Conservation (phyloP, 2,888 invertebrate species). For the Hypsopygia costalis region DNA sequence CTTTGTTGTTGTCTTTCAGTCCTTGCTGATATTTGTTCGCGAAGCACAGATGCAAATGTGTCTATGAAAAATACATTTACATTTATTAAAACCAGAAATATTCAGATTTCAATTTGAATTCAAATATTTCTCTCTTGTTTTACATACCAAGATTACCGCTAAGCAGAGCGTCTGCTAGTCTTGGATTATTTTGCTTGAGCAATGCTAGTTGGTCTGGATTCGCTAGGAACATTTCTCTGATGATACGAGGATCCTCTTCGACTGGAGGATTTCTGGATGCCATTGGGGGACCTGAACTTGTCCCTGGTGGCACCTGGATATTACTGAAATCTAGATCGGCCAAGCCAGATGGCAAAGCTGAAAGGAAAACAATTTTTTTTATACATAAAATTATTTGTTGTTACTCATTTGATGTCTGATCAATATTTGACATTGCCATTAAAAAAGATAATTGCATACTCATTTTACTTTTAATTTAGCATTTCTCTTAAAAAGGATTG, state of each 20-base stretch:
- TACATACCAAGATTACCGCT: conserved; percentile 88
- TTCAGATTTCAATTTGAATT: conserved; percentile 1
- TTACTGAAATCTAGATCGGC: conserved; percentile 90
- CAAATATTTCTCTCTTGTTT: not conserved
- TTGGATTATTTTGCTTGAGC: conserved; percentile 95
- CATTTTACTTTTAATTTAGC: no score
- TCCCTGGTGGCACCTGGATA: conserved; percentile 87
- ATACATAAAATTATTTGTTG: no score
- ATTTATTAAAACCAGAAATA: conserved; percentile 1
- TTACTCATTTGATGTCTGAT: no score
- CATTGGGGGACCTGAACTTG: conserved; percentile 58
- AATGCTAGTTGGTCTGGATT: conserved; percentile 95
- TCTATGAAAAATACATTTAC: conserved; percentile 66
- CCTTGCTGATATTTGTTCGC: conserved; percentile 90
- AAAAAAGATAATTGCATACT: no score
- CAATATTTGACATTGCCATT: conserved; percentile 17
- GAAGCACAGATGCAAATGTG: conserved; percentile 88
- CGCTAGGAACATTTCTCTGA: conserved; percentile 91
- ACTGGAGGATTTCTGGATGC: conserved; percentile 57
- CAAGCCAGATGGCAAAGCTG: conserved; percentile 72
- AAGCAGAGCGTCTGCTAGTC: conserved; percentile 93
- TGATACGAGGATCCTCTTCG: conserved; percentile 91
- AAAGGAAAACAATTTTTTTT: conserved; percentile 35
- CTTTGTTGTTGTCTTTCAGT: conserved; percentile 91
- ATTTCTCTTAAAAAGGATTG: not conserved